Base-by-base conservation (phyloP, 2,113 vertebrate species). In the Vanacampus margaritifer region DNA sequence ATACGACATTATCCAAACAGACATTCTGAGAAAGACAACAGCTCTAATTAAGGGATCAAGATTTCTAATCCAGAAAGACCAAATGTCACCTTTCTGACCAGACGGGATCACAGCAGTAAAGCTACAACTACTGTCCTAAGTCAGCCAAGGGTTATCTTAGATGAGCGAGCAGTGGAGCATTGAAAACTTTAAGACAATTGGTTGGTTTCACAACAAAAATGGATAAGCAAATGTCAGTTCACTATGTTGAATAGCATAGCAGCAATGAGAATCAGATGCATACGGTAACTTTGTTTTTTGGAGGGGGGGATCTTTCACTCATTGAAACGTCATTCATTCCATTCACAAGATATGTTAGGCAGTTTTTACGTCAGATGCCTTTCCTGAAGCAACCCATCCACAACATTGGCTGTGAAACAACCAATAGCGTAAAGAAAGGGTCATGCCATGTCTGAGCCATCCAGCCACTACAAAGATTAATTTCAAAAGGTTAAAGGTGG, bases 11-110 rank as follows among this genome's bases (percentile, higher is more conserved):
- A n/a, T 65, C 7, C 10, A 37, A 35, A 45, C 36, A 64, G 41
- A 37, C 45, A 62, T 67, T 76, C 45, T 36, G 48, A 66, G 65
- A 73, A 75, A 80, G 57, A 77, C 71, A 70, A 69, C 71, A 73
- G 64, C 67, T 75, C 68, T 79, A 74, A n/a, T 73, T 46, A 50
- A 71, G 50, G 76, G 84, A 84, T 85, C 68, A 80, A 71, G 70
- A 73, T 73, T 83, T 82, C 62, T 86, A 89, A 90, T 88, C 87
- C 86, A 37, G 37, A 51, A 67, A 1, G 35, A 57, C 72, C 76
- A 88, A 84, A 80, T 76, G 84, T 84, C 74, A 78, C 57, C 24
- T 11, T 36, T 60, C 56, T 65, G 69, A 46, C 23, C 75, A 85
- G 75, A 86, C 68, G 68, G 73, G 73, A 80, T 76, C 37, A 70